Base-by-base conservation (phyloP, 2,888 invertebrate genomes). In the Hydrotaea diabolus region DNA sequence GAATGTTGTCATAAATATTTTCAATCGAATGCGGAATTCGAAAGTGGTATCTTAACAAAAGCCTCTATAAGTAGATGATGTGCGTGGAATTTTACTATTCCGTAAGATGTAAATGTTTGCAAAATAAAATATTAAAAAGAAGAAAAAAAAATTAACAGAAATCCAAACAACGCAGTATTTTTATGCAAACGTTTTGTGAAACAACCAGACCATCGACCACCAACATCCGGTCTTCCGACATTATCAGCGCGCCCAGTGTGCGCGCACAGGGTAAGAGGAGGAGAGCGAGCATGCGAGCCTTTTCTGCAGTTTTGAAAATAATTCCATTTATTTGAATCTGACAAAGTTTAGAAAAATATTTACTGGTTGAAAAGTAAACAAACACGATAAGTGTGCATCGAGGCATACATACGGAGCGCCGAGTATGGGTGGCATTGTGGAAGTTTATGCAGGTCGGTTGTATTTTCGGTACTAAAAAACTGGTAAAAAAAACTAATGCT, bases 211-310 rank as follows among this genome's bases (percentile, higher is more conserved):
- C 69, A 69, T 43, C 23, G 46, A 46, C 21, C 69, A 69, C 9
- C 46, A n/a, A 69, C 69, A 69, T 69, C 69, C 69, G 69, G 69
- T 46, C 69, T 69, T 69, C 69, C 69, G 46, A 39, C 69, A 43
- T 23, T 69, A 69, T 69, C 69, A 46, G 43, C 23, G 23, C 23
- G 46, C 3, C 15, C 46, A 46, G 23, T 19, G 66, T 19, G 19
- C 62, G 64, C 17, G 26, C 59, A 23, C 26, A 66, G 43, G 21
- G 39, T 66, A 31, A 31, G 7, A 13, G 59, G 26, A 4, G 23
- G 26, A 2, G 15, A 1, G 26, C 9, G 26, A 15, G 26, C 13
- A 26, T 23, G 19, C 17, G 59, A 59, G 3, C 66, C 69, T 21
- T 23, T 46, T 46, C 62, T 15, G 21, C 43, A 39, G 46, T 46